Evolutionary conservation across 2,797 vertebrate genomes (phyloP).

Genomic region (Atherinosoma microstoma): DNA sequence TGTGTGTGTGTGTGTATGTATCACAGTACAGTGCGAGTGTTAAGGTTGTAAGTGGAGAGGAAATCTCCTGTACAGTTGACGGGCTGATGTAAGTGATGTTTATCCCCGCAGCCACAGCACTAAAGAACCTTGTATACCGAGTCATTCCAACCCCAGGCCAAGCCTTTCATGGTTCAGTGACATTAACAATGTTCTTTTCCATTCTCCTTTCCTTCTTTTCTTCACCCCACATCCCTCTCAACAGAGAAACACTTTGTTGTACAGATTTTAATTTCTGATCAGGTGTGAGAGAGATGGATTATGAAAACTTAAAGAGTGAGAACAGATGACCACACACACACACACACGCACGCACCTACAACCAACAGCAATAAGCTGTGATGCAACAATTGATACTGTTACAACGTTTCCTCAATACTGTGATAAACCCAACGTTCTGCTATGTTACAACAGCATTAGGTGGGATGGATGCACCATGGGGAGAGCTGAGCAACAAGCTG

Average conservation of each 20-base stretch:
- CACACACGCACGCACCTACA: neutral
- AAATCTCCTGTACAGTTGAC: slow-evolving; percentile 84
- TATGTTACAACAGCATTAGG: slow-evolving; percentile 28
- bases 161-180: slow-evolving; percentile 87
- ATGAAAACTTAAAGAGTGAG: slow-evolving; percentile 29
- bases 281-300: slow-evolving; percentile 32
- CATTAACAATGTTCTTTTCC: slow-evolving; percentile 83
- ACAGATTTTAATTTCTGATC: slow-evolving; percentile 60
- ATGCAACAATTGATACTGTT: slow-evolving; percentile 23
- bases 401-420: slow-evolving; percentile 36
- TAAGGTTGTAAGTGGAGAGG: slow-evolving; percentile 80
- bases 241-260: slow-evolving; percentile 48
- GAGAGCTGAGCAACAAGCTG: slow-evolving; percentile 36
- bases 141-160: slow-evolving; percentile 86
- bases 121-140: slow-evolving; percentile 85
- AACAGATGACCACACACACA: slow-evolving; percentile 33
- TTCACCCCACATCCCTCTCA: slow-evolving; percentile 51
- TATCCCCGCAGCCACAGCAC: slow-evolving; percentile 87
- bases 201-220: slow-evolving; percentile 54
- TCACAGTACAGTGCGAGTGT: slow-evolving; percentile 70
- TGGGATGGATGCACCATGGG: slow-evolving; percentile 28
- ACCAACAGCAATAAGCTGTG: slow-evolving; percentile 19
- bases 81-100: slow-evolving; percentile 89
- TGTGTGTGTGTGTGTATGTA: slow-evolving; percentile 62
- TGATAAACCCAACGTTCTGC: slow-evolving; percentile 41